These are phyloP conservation scores for Pachypanchax playfairii DNA, from an alignment of 2,113 vertebrate genomes.

Conservation along the genomic window DNA sequence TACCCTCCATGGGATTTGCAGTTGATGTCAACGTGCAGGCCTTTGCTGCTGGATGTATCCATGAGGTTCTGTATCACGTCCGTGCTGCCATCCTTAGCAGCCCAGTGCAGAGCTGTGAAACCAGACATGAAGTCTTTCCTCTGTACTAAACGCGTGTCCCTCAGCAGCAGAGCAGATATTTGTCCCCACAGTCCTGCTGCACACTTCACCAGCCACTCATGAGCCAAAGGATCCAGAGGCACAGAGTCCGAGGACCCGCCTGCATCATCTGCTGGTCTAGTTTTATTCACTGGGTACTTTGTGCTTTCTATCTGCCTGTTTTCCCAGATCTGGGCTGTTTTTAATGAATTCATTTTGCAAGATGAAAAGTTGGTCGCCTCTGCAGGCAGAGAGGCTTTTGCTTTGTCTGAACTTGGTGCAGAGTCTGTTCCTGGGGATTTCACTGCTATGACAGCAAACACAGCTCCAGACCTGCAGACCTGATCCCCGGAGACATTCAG, in stretches of 20 bases:
- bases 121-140: constrained; percentile 92
- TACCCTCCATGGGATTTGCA: constrained; percentile 87
- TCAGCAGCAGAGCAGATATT: constrained; percentile 83
- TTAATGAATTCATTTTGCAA: constrained; percentile 21
- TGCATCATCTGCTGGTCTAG: constrained; percentile 71
- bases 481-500: constrained; percentile 59
- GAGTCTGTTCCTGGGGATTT: constrained; percentile 57
- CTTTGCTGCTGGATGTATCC: constrained; percentile 73
- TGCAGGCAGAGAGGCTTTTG: constrained; percentile 52
- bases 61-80: constrained; percentile 86
- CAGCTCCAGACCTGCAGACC: constrained; percentile 51
- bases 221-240: constrained; percentile 85
- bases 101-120: constrained; percentile 95
- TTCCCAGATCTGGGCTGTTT: constrained; percentile 47
- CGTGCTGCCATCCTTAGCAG: constrained; percentile 87
- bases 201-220: constrained; percentile 88
- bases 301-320: constrained; percentile 47
- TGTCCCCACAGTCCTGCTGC: constrained; percentile 88
- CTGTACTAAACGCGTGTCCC: constrained; percentile 80
- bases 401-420: constrained; percentile 41
- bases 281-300: constrained; percentile 45
- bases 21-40: constrained; percentile 80
- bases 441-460: constrained; percentile 73
- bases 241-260: constrained; percentile 63
- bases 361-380: constrained; percentile 3